A percentile compares a stretch with the other conserved stretches of the same genome.
Evolutionary conservation across 1,140 invertebrate species (phyloP).

Genomic region (Ctenoplectra terminalis): DNA sequence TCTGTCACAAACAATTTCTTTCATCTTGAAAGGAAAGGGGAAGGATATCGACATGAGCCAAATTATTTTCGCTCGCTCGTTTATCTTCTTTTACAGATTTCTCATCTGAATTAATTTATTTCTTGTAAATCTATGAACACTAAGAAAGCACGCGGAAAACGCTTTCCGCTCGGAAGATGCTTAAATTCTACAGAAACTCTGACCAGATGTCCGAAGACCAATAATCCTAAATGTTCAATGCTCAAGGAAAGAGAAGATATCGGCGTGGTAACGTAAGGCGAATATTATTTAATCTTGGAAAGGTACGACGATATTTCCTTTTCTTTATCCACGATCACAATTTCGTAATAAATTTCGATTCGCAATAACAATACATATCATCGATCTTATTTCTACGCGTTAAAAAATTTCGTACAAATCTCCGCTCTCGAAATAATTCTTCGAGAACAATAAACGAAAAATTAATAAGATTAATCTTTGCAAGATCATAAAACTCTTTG

Average conservation of each 20-base stretch:
- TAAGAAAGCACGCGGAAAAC: conserved; percentile 80
- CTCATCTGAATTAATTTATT: conserved; percentile 79
- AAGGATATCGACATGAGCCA: conserved; percentile 17
- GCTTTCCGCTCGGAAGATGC: conserved; percentile 74
- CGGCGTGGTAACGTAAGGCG: neutral
- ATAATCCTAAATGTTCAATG: neutral
- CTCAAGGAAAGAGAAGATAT: neutral
- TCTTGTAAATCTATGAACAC: conserved; percentile 81
- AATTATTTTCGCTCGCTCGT: conserved; percentile 50
- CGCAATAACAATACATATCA: neutral
- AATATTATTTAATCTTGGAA: neutral
- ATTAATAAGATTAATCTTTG: neutral
- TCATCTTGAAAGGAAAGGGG: neutral
- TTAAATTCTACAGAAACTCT: conserved; percentile 72
- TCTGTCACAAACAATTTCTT: no score
- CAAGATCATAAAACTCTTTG: neutral
- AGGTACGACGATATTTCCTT: neutral
- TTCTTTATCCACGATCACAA: neutral
- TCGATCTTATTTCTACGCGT: neutral
- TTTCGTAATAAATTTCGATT: neutral
- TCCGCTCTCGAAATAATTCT: no score
- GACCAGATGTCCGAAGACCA: conserved; percentile 54
- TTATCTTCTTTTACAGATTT: conserved; percentile 55
- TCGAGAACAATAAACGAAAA: no score
- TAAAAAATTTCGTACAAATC: no score